These are phyloP conservation scores for Tautogolabrus adspersus DNA, from an alignment of 2,113 vertebrate genomes.

Conservation along the genomic window DNA sequence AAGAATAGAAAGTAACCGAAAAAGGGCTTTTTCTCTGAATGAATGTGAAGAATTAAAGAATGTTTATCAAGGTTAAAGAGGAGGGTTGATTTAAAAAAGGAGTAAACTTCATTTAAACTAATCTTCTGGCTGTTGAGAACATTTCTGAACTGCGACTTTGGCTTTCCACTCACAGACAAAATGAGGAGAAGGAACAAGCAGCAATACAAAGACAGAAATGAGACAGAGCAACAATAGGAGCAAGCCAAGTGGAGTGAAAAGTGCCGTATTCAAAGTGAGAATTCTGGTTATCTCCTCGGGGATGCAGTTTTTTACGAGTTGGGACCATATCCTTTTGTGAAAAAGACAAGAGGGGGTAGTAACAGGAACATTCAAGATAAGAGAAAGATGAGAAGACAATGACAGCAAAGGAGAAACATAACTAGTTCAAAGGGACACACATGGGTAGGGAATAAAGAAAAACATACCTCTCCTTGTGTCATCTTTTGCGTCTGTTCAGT, in stretches of 20 bases:
- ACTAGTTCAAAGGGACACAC: slow-evolving; percentile 12
- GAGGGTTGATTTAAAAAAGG: not conserved
- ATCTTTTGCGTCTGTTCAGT: not conserved
- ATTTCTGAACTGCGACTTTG: not conserved
- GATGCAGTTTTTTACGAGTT: not conserved
- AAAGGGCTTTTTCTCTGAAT: not conserved
- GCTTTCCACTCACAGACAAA: not conserved
- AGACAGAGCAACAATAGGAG: not conserved
- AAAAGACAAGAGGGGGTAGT: not conserved
- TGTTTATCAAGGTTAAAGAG: too few species aligned
- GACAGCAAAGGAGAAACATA: not conserved
- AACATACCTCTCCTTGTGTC: slow-evolving; percentile 1
- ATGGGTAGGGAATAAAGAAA: not conserved
- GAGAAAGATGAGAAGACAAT: not conserved
- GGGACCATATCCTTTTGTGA: not conserved
- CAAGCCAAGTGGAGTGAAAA: slow-evolving; percentile 3
- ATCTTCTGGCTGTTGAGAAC: not conserved
- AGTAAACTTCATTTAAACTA: not conserved
- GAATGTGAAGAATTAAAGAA: not conserved
- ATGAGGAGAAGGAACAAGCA: not conserved
- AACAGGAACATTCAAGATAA: not conserved
- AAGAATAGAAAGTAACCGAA: not conserved
- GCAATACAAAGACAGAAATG: slow-evolving; percentile 9
- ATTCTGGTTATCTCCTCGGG: slow-evolving; percentile 13
- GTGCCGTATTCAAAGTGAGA: slow-evolving; percentile 10